A percentile compares a stretch with the other conserved stretches of the same genome.
phyloP scores from a whole-genome alignment of 35 echinoderm and acorn worm genomes.

The Eucidaris tribuloides region DNA sequence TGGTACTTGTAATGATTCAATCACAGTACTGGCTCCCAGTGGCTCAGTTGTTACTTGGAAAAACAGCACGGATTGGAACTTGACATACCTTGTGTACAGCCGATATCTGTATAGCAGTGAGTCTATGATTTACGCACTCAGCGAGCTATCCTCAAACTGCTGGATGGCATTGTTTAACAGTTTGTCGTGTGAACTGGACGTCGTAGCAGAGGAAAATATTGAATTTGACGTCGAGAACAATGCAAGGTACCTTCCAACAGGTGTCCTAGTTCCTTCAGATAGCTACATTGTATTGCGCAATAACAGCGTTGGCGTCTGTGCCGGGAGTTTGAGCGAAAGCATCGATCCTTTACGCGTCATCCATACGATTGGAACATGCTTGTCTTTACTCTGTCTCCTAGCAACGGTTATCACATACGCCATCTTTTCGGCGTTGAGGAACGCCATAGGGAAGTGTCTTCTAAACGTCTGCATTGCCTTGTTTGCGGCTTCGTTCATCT shows the following conservation, averaged over 20 bases:
- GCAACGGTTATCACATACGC: constrained; percentile 61
- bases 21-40: not conserved
- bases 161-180: not conserved
- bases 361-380: not conserved
- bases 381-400: constrained; percentile 1
- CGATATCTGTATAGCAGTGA: not conserved
- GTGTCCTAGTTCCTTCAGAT: not conserved
- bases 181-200: not conserved
- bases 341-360: not conserved
- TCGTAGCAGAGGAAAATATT: not conserved
- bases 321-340: not conserved
- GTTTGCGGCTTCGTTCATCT: constrained; percentile 47
- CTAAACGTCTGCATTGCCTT: constrained; percentile 71
- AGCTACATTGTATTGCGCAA: not conserved
- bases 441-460: constrained; percentile 53
- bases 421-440: constrained; percentile 46
- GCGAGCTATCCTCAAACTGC: not conserved
- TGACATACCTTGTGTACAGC: not conserved
- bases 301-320: not conserved
- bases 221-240: not conserved
- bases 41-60: not conserved
- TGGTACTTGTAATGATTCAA: not conserved
- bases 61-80: not conserved
- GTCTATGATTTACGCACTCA: not conserved
- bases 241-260: not conserved